A percentile compares a stretch with the other conserved stretches of the same genome.
Evolutionary conservation across 2,888 invertebrate species (phyloP).

Genomic region (Harpagoxenus sublaevis): DNA sequence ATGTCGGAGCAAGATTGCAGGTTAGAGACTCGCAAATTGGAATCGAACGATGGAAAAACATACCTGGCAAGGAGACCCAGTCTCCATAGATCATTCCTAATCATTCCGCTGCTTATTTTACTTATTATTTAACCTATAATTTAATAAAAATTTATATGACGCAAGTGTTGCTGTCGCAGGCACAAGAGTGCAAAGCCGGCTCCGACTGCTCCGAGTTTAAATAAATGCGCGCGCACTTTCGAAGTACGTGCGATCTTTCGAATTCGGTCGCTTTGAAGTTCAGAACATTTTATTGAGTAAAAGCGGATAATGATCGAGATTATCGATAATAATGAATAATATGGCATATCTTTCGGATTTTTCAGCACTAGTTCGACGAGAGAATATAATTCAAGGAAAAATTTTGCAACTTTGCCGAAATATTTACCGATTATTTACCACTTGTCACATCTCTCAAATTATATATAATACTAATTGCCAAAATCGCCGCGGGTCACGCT

Average conservation of each 20-base stretch:
- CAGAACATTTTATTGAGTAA: background rate
- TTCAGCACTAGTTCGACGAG: background rate
- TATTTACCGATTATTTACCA: too few relatives aligned
- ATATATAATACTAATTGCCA: background rate
- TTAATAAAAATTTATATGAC: background rate
- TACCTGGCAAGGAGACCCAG: background rate
- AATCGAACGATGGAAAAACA: background rate
- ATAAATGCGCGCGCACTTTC: slow-evolving; percentile 25
- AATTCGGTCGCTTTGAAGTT: background rate
- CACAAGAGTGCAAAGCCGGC: background rate
- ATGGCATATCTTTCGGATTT: background rate
- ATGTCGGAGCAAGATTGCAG: background rate
- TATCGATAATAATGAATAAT: background rate
- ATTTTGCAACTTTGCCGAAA: background rate
- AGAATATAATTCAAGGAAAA: background rate
- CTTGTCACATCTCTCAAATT: background rate
- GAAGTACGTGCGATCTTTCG: background rate
- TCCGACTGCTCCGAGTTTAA: background rate
- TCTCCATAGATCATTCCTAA: background rate
- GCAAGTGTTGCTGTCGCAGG: background rate
- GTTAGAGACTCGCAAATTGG: too few relatives aligned
- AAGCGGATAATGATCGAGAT: background rate
- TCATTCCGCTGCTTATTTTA: background rate
- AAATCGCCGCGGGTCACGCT: background rate
- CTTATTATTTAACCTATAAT: background rate